Evolutionary conservation across 2,113 vertebrate genomes (phyloP).

Genomic region (Promerops cafer): DNA sequence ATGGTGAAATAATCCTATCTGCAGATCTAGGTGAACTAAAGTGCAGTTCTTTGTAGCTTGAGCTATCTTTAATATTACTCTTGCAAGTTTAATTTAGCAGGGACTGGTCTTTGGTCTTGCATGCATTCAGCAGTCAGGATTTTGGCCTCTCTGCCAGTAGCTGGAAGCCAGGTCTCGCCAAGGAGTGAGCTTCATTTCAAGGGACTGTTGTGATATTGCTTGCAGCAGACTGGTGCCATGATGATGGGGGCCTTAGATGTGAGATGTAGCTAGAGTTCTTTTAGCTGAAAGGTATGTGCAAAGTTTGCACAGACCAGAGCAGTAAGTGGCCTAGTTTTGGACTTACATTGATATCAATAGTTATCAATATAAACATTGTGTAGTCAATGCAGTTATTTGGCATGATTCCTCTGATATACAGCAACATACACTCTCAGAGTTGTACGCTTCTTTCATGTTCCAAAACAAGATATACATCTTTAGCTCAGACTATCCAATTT

Average conservation of each 20-base stretch:
- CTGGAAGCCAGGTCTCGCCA: neutral
- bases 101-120: neutral
- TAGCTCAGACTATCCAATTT: neutral
- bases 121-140: neutral
- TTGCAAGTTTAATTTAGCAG: neutral
- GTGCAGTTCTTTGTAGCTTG: neutral
- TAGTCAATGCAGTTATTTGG: neutral
- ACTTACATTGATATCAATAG: neutral
- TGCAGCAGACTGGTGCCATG: neutral
- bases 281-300: neutral
- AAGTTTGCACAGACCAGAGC: neutral
- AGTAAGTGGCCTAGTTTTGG: neutral
- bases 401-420: fast-evolving
- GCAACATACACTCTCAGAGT: neutral
- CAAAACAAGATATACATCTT: neutral
- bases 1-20: neutral
- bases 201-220: neutral
- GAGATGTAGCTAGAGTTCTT: neutral
- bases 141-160: neutral
- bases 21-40: neutral
- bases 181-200: neutral
- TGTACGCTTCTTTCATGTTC: neutral
- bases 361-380: neutral
- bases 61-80: neutral
- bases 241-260: neutral